Evolutionary conservation across 2,113 vertebrate genomes (phyloP).

Genomic region (Scomber colias): DNA sequence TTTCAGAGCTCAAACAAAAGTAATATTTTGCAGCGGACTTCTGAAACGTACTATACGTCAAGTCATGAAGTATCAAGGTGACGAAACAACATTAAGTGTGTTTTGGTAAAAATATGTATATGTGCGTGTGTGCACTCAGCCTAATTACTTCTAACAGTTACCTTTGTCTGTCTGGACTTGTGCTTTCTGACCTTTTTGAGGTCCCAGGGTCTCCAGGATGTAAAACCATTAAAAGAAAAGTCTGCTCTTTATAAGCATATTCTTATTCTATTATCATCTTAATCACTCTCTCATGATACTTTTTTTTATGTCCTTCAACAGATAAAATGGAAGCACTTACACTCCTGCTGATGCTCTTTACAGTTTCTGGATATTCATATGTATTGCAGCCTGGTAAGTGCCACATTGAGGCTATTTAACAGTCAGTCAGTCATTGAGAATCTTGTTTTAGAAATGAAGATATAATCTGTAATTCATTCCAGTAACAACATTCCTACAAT

Average conservation of each 20-base stretch:
- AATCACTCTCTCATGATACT: background rate
- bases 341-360: slow-evolving; percentile 62
- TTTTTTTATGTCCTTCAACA: slow-evolving; percentile 11
- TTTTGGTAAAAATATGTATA: no score
- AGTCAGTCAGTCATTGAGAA: background rate
- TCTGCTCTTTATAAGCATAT: background rate
- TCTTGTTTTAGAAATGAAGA: background rate
- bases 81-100: background rate
- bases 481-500: background rate
- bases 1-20: background rate
- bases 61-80: background rate
- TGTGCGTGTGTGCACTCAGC: no score
- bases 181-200: background rate
- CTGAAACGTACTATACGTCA: background rate
- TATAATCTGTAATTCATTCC: background rate
- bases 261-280: background rate
- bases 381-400: slow-evolving; percentile 75
- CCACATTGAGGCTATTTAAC: background rate
- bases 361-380: slow-evolving; percentile 50
- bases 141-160: no score
- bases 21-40: no score
- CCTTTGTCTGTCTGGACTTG: no score
- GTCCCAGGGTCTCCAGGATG: background rate
- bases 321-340: slow-evolving; percentile 69
- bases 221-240: background rate